Evolutionary conservation across 2,797 vertebrate species (phyloP), one percentile per base, ranked within the genome.

Genomic region (Lutjanus campechanus): DNA sequence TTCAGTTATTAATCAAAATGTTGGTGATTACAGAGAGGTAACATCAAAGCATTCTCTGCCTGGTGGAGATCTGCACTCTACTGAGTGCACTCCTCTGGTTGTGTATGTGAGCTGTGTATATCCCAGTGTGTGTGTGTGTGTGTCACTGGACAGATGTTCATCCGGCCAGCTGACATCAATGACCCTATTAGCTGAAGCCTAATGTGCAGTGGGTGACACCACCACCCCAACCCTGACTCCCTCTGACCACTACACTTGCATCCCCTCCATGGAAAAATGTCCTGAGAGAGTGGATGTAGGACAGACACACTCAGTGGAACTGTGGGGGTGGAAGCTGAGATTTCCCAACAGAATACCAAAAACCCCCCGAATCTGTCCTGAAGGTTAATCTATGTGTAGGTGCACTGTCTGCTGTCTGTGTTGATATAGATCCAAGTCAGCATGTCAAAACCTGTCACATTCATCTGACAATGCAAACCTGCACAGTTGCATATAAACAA

Each of bases 91-190:
- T 36, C 4, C 29, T 36, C 29, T 36, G 5, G 29, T 36, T 50
- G 58, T 43, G 60, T 44, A 4, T 67, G 17, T 40, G 25, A 36
- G 17, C 29, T 59, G 43, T 69, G 49, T 59, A 8, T 22, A 29
- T 25, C 63, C 65, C 51, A 36, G 22, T n/a, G 58, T 51, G 60
- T 40, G 58, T 72, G 60, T 40, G 58, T 72, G 46, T 72, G 19
- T 62, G 58, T 81, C 64, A 58, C 72, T 49, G 60, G 82, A 78
- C 89, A 91, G 86, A 88, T 91, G 89, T 87, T 85, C 82, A 90
- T 90, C 88, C 54, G 78, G 86, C 68, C 81, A 77, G 72, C 74
- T 85, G 88, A 87, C 79, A 47, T 73, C 51, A 51, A 12, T 76
- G 76, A 84, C 79, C 85, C 47, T 71, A 64, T 82, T 70, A 69